Percentiles rank a stretch among this genome's conserved stretches.
Conservation (phyloP, 2,888 invertebrate genomes). For the Sthenelais limicola region DNA sequence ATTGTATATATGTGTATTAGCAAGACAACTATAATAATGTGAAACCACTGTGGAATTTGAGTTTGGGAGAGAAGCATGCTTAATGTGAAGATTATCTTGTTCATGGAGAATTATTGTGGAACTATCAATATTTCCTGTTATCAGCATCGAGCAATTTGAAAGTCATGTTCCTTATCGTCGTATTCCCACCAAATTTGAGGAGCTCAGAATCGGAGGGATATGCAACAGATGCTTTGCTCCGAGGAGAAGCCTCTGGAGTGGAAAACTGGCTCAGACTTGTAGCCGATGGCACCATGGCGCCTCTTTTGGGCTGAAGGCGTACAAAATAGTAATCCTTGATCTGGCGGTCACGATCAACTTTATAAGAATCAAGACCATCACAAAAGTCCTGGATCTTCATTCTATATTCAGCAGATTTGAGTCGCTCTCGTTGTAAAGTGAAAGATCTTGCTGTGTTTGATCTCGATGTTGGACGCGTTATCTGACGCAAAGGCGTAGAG, state of each 20-base stretch:
- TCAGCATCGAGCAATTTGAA: slow-evolving; percentile 26
- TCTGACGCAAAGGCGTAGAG: neutral
- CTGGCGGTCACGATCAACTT: slow-evolving; percentile 12
- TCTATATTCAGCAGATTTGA: slow-evolving; percentile 8
- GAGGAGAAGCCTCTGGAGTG: neutral
- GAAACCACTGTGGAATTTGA: no score
- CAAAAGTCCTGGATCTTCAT: slow-evolving; percentile 23
- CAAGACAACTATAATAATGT: no score
- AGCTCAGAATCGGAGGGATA: slow-evolving; percentile 4
- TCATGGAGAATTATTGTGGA: no score
- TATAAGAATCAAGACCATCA: neutral
- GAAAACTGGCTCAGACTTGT: no score
- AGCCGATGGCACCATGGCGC: neutral
- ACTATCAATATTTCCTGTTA: no score
- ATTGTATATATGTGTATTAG: no score
- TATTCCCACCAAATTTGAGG: slow-evolving; percentile 7
- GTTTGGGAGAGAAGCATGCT: no score
- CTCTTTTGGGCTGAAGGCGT: neutral
- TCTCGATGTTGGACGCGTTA: neutral
- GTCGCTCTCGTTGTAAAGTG: slow-evolving; percentile 25
- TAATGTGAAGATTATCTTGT: no score
- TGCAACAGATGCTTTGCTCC: neutral
- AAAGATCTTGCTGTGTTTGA: no score
- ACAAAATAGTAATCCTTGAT: slow-evolving; percentile 37
- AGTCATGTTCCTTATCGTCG: slow-evolving; percentile 21